A percentile compares a stretch with the other conserved stretches of the same genome.
Conservation (phyloP, 1,140 invertebrate species). For the Alviniconcha marisindica region DNA sequence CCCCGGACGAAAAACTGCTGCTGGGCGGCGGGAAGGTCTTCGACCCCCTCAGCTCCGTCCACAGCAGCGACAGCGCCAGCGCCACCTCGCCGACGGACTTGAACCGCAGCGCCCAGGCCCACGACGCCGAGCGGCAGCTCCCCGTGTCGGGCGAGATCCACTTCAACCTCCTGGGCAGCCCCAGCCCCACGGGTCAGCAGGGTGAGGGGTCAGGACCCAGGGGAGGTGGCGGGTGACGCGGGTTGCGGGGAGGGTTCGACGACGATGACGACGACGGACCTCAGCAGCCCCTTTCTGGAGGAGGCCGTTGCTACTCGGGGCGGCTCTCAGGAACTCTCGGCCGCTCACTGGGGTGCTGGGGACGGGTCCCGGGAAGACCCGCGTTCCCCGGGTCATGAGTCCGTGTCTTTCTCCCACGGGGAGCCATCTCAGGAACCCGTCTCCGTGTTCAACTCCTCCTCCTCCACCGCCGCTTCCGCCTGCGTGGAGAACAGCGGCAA, state of each 20-base stretch:
- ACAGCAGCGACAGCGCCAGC: slow-evolving; percentile 25
- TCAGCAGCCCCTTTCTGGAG: neutral
- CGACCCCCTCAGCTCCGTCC: slow-evolving; percentile 21
- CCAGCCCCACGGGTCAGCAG: neutral
- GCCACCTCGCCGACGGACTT: neutral
- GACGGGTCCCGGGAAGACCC: neutral
- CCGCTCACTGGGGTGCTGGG: neutral
- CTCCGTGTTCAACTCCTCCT: neutral
- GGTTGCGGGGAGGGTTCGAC: neutral
- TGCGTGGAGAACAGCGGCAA: neutral
- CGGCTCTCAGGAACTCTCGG: neutral
- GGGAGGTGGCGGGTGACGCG: slow-evolving; percentile 1
- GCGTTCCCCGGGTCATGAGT: too few relatives aligned
- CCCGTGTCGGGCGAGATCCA: neutral
- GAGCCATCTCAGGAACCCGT: neutral
- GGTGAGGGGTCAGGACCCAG: neutral
- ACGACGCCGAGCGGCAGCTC: neutral
- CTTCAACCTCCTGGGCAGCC: neutral
- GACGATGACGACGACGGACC: neutral
- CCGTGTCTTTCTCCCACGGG: neutral
- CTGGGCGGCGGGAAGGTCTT: slow-evolving; percentile 1
- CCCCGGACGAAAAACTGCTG: neutral
- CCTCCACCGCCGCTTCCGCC: neutral
- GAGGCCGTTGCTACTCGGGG: neutral
- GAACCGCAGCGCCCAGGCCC: neutral